Percentiles rank a stretch among this genome's conserved stretches.
Evolutionary conservation across 2,797 vertebrate genomes (phyloP).

Genomic region (Moxostoma hubbsi): DNA sequence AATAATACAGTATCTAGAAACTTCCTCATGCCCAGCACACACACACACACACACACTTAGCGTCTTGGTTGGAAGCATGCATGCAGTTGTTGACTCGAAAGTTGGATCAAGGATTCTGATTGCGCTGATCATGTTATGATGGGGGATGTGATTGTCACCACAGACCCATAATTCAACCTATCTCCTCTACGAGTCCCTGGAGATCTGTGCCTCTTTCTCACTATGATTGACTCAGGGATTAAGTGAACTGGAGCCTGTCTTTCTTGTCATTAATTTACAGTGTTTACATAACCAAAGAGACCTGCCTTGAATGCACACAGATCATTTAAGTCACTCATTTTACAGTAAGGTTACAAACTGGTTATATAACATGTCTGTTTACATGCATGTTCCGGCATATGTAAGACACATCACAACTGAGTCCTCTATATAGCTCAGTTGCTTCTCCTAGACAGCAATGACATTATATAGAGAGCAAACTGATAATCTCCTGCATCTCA

Average conservation of each 20-base stretch:
- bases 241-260: background rate
- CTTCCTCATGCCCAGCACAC: background rate
- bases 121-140: constrained; percentile 55
- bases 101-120: constrained; percentile 39
- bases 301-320: background rate
- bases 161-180: constrained; percentile 55
- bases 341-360: background rate
- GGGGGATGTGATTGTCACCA: constrained; percentile 52
- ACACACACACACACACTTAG: background rate
- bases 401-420: background rate
- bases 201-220: constrained; percentile 14
- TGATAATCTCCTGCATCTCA: background rate
- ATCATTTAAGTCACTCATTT: background rate
- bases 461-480: background rate
- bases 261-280: background rate
- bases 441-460: background rate
- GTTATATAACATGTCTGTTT: too few species aligned
- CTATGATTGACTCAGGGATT: background rate
- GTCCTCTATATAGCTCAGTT: background rate
- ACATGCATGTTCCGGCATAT: too few species aligned
- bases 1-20: constrained; percentile 17
- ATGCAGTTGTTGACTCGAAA: too few species aligned
- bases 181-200: constrained; percentile 14
- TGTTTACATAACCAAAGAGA: background rate
- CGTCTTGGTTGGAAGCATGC: background rate